Evolutionary conservation across 2,797 vertebrate genomes (phyloP).

Genomic region (Pseudomugil gertrudae): DNA sequence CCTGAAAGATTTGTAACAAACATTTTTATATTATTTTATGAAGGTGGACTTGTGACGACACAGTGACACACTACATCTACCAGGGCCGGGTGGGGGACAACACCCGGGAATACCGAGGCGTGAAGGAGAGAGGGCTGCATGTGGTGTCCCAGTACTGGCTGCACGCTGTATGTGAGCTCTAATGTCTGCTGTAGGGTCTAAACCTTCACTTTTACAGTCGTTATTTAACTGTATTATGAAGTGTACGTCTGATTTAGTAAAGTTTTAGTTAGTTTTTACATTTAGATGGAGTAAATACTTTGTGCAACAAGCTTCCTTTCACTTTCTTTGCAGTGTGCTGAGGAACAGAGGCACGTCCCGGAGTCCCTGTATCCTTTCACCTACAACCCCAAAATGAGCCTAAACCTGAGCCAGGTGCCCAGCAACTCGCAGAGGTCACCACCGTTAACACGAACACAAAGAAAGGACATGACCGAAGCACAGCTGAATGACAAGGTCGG

Average conservation of each 20-base stretch:
- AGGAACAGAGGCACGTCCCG: constrained; percentile 86
- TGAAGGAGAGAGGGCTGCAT: constrained; percentile 90
- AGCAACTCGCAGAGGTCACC: constrained; percentile 77
- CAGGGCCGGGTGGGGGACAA: constrained; percentile 93
- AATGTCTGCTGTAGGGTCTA: not conserved
- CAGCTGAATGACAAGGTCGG: constrained; percentile 73
- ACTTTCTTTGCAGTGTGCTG: constrained; percentile 85
- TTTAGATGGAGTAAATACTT: not conserved
- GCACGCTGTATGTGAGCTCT: constrained; percentile 83
- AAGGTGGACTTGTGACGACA: constrained; percentile 96
- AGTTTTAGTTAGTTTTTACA: not conserved
- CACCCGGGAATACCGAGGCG: constrained; percentile 91
- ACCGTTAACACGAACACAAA: constrained; percentile 64
- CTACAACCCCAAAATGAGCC: constrained; percentile 98
- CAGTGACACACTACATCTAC: constrained; percentile 97
- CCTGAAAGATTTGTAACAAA: not conserved
- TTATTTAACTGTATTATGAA: not conserved
- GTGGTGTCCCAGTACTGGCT: constrained; percentile 97
- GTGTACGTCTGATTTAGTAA: not conserved
- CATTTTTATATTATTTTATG: not conserved
- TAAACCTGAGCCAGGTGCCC: constrained; percentile 90
- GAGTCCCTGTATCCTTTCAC: constrained; percentile 96
- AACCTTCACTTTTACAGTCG: not conserved
- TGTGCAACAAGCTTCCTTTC: not conserved
- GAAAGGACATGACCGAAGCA: constrained; percentile 19